A percentile compares a stretch with the other conserved stretches of the same genome.
Evolutionary conservation across 2,797 vertebrate species (phyloP).

Genomic region (Sus cebifrons): DNA sequence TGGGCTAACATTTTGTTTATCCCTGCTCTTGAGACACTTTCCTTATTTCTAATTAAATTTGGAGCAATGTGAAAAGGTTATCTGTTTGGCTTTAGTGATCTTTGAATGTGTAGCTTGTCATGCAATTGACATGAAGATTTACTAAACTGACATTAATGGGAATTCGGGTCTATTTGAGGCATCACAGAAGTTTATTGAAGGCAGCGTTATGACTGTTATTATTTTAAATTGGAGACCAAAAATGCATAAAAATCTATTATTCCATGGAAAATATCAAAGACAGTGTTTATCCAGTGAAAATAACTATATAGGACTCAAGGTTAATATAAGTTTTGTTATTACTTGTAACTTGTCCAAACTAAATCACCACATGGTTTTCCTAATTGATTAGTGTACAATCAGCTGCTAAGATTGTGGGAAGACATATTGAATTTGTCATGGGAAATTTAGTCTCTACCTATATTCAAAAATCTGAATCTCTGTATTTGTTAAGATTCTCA

Average conservation of each 20-base stretch:
- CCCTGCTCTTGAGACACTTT: neutral
- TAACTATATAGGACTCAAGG: constrained; percentile 52
- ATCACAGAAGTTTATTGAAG: constrained; percentile 29
- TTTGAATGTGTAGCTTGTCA: constrained; percentile 67
- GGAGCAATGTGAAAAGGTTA: constrained; percentile 64
- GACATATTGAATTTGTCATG: constrained; percentile 64
- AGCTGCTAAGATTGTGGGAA: constrained; percentile 62
- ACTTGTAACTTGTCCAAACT: constrained; percentile 40
- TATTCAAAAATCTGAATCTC: constrained; percentile 54
- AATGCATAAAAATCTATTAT: constrained; percentile 58
- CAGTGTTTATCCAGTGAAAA: constrained; percentile 55
- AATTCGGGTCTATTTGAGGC: constrained; percentile 61
- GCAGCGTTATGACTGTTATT: constrained; percentile 52
- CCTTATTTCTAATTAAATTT: constrained; percentile 76
- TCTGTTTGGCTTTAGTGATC: constrained; percentile 64
- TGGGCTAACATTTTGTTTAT: constrained; percentile 51
- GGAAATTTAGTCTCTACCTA: constrained; percentile 69
- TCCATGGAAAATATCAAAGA: constrained; percentile 67
- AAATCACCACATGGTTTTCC: constrained; percentile 57
- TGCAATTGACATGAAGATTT: constrained; percentile 51
- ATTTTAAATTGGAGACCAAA: constrained; percentile 67
- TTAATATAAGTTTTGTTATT: constrained; percentile 69
- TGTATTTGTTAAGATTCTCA: constrained; percentile 73
- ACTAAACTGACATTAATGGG: constrained; percentile 54
- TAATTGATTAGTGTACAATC: constrained; percentile 67